Percentiles rank a stretch among this genome's conserved stretches.
Evolutionary conservation across 2,113 vertebrate genomes (phyloP).

Genomic region (Heliornis fulica): DNA sequence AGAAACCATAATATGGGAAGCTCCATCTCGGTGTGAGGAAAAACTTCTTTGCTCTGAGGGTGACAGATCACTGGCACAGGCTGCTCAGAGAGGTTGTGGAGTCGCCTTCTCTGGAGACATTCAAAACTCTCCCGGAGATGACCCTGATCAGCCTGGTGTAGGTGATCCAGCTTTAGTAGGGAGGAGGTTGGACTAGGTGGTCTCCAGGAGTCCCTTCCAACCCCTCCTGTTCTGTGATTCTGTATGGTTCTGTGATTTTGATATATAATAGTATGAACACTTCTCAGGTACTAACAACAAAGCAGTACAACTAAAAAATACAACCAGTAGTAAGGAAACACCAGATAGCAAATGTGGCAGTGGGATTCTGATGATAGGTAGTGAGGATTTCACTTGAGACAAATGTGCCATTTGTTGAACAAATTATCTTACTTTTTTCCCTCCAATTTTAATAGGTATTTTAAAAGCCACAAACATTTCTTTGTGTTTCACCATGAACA

Average conservation of each 20-base stretch:
- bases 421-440: not conserved
- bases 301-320: not conserved
- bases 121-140: no score
- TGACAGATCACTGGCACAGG: no score
- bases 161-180: no score
- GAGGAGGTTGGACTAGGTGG: no score
- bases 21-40: no score
- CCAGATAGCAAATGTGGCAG: not conserved
- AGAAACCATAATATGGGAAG: no score
- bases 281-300: not conserved
- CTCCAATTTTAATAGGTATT: not conserved
- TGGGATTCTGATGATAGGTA: accelerated
- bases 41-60: no score
- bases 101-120: no score
- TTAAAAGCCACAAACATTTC: not conserved
- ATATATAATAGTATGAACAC: not conserved
- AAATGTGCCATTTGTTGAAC: not conserved
- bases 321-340: not conserved
- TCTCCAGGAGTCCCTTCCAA: no score
- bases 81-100: no score
- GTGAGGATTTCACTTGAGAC: not conserved
- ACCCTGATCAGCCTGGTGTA: no score
- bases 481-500: not conserved
- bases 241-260: not conserved
- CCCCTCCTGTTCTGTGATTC: no score